These are phyloP conservation scores for Ephydatia muelleri DNA, from an alignment of 37 sponge, comb jelly and placozoan genomes.

Conservation along the genomic window DNA sequence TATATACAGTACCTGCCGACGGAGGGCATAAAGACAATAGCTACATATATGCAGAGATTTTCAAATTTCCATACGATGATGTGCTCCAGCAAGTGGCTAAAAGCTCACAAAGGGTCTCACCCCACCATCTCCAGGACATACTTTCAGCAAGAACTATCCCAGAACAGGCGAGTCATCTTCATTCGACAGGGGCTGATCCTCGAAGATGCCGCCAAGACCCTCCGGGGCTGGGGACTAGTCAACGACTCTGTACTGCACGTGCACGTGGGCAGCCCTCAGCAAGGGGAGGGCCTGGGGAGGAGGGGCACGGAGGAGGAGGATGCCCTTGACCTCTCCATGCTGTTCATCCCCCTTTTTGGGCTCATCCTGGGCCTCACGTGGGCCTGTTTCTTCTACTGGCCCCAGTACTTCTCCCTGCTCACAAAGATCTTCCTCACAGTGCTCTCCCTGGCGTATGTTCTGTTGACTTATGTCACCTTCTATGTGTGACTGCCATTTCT, in stretches of 20 bases:
- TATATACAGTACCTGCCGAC: no score
- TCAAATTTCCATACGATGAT: no score
- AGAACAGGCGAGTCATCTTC: constrained; percentile 43
- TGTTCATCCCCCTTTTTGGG: constrained; percentile 66
- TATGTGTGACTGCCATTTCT: neutral
- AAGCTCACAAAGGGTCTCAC: no score
- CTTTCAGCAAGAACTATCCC: constrained; percentile 28
- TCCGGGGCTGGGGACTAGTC: constrained; percentile 16
- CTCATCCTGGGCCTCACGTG: constrained; percentile 58
- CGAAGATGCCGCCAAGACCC: constrained; percentile 24
- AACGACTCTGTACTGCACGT: constrained; percentile 53
- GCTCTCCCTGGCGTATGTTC: constrained; percentile 56
- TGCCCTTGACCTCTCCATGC: constrained; percentile 44
- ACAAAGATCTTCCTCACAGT: constrained; percentile 51
- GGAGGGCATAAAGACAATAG: no score
- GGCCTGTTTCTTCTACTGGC: constrained; percentile 41
- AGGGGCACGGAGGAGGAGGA: neutral
- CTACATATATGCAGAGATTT: no score
- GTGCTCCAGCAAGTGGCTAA: no score
- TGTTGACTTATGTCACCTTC: constrained; percentile 29
- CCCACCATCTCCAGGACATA: constrained; percentile 20
- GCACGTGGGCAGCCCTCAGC: constrained; percentile 43
- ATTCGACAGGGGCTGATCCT: constrained; percentile 59
- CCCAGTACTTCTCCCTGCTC: constrained; percentile 39
- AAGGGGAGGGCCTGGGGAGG: neutral